These are phyloP conservation scores for Mergus octosetaceus DNA, from an alignment of 2,797 vertebrate genomes.

Conservation along the genomic window DNA sequence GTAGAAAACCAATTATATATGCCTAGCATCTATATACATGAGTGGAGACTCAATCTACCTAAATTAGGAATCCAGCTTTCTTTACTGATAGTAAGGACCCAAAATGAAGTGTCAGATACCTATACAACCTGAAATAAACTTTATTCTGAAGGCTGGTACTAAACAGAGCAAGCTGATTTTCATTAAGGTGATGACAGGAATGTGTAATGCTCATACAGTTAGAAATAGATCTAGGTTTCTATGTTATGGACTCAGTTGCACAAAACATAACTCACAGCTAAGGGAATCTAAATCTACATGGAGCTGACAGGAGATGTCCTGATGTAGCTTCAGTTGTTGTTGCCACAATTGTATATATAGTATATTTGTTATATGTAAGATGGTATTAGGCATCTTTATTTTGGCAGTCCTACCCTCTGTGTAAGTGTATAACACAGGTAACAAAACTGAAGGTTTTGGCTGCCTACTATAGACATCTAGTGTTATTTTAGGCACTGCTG, in stretches of 20 bases:
- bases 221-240: not conserved
- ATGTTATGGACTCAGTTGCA: not conserved
- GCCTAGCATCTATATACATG: not conserved
- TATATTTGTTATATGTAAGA: not conserved
- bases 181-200: not conserved
- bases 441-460: not conserved
- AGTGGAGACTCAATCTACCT: not conserved
- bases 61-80: not conserved
- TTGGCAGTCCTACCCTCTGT: not conserved
- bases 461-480: not conserved
- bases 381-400: not conserved
- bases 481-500: not conserved
- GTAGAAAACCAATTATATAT: not conserved
- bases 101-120: not conserved
- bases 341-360: not conserved
- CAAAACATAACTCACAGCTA: not conserved
- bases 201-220: not conserved
- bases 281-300: not conserved
- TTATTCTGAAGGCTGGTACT: not conserved
- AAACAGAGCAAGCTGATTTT: not conserved
- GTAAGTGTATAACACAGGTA: not conserved
- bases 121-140: not conserved
- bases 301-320: not conserved
- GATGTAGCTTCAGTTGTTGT: not conserved
- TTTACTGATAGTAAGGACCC: not conserved